These are phyloP conservation scores for Ficedula albicollis DNA, from an alignment of 2,797 vertebrate species.

Conservation along the genomic window DNA sequence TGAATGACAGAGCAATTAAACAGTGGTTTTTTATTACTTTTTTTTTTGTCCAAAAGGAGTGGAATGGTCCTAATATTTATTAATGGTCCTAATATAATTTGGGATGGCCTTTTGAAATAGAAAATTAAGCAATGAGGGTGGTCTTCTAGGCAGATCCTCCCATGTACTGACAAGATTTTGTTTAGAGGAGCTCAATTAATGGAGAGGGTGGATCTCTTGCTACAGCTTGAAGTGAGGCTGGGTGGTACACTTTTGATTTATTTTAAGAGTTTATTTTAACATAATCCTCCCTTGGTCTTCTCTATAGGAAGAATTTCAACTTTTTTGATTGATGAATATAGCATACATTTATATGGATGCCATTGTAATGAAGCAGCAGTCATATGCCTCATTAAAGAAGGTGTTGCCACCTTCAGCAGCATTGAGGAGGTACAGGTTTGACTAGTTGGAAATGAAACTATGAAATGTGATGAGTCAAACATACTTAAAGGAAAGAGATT, in stretches of 20 bases:
- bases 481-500: constrained; percentile 30
- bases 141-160: background rate
- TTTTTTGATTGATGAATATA: constrained; percentile 56
- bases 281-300: constrained; percentile 12
- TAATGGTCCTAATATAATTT: background rate
- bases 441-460: constrained; percentile 68
- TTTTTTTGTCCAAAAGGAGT: background rate
- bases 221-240: background rate
- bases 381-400: constrained; percentile 70
- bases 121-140: background rate
- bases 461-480: constrained; percentile 72
- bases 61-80: background rate
- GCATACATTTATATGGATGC: constrained; percentile 65
- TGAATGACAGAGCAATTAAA: background rate
- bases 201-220: background rate
- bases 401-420: constrained; percentile 71
- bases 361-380: constrained; percentile 66
- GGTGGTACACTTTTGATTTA: background rate
- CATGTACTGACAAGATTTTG: background rate
- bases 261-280: constrained; percentile 25
- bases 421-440: constrained; percentile 71
- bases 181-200: background rate
- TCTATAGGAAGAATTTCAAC: constrained; percentile 42
- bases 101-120: background rate
- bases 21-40: background rate